Base-by-base conservation (phyloP, 2,888 invertebrate species). In the Bombyx huttoni region DNA sequence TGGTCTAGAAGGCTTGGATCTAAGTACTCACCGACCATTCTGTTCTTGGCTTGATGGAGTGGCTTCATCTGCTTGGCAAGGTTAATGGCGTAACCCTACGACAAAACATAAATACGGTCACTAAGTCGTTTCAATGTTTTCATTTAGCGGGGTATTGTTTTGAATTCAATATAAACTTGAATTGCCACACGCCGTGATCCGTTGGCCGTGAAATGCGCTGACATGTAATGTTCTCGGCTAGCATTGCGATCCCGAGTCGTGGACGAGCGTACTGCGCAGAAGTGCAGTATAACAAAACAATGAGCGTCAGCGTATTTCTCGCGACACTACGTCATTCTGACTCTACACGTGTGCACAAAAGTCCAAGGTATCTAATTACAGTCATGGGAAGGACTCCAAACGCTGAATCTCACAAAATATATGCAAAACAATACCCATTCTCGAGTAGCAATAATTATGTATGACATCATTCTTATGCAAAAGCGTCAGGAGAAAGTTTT, bases 31-130 rank as follows among this genome's bases (percentile, higher is more conserved):
- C 97, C 97, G 12, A 96, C 69, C 49, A 80, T 78, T 49, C 90
- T 89, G 10, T 83, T 81, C 46, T 89, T 89, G 3, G 79, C 90
- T 54, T 92, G 91, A 8, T 92, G 91, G 13, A 90, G 83, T 7
- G 93, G 81, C 52, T 93, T 92, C 56, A 96, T 81, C 75, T 96
- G 96, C 64, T 93, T 89, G 0, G 93, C 92, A 53, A 97, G 76
- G 8, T 90, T 91, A 24, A 94, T 78, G 9, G 94, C 94, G 75
- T 96, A 96, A 61, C 92, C 91, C 96, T 96, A 75, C 12, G 88
- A 86, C 56, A 56, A 60, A 60, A 51, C 8, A 14, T 24, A 7
- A 40, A n/a, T 7, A 5, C 0, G n/a, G 0, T 46, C 9, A 13
- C 34, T 40, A 40, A 45, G 10, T 46, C 24, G 47, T 50, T 50